Percentiles rank a stretch among this genome's conserved stretches.
Conservation (phyloP, 2,797 vertebrate species). For the Ciconia nigra region DNA sequence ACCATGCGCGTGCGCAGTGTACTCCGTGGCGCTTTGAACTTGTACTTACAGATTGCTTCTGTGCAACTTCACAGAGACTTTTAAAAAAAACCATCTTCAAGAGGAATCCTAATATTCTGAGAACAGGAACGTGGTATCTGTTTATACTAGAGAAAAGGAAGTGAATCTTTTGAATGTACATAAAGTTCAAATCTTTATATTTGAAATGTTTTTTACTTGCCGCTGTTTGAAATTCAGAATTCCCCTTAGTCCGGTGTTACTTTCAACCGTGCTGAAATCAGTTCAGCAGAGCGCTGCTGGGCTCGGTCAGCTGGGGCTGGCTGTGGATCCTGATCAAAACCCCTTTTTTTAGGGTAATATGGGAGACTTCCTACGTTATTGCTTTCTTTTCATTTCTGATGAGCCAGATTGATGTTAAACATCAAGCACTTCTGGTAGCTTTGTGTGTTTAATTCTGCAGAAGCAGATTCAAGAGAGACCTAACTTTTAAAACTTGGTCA, state of each 20-base stretch:
- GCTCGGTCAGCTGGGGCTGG: background rate
- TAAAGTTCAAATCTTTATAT: background rate
- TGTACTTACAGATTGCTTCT: constrained; percentile 22
- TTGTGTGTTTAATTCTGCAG: background rate
- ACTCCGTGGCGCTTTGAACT: background rate
- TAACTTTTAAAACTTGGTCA: background rate
- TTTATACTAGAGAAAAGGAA: background rate
- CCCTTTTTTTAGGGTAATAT: background rate
- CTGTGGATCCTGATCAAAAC: background rate
- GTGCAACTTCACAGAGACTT: background rate
- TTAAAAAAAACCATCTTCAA: background rate
- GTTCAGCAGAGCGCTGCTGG: background rate
- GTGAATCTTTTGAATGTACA: background rate
- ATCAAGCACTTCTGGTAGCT: background rate
- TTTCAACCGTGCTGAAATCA: background rate
- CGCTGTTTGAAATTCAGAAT: background rate
- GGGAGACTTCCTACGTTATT: background rate
- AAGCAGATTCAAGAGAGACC: background rate
- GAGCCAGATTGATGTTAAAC: background rate
- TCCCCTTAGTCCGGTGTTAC: background rate
- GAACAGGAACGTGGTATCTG: background rate
- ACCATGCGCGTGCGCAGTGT: rapidly evolving
- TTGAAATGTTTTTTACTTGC: background rate
- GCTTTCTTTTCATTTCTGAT: background rate
- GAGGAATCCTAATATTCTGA: background rate